These are phyloP conservation scores for Heliornis fulica DNA, from an alignment of 2,113 vertebrate species.

Conservation along the genomic window DNA sequence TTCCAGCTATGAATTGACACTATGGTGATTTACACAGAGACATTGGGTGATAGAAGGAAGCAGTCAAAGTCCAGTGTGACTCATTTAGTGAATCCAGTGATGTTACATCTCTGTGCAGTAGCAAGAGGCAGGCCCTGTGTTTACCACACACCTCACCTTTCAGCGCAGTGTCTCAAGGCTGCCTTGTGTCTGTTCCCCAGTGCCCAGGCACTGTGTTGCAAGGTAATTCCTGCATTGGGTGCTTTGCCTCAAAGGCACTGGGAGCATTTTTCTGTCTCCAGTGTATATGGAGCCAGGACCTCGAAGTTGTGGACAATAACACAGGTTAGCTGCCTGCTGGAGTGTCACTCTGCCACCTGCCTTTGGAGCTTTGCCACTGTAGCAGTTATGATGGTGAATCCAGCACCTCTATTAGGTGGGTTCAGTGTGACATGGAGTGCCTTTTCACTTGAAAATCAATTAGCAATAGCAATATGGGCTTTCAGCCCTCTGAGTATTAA, in stretches of 20 bases:
- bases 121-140: background rate
- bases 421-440: background rate
- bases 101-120: background rate
- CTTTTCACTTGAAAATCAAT: background rate
- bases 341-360: background rate
- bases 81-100: background rate
- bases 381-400: background rate
- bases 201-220: background rate
- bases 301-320: background rate
- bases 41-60: background rate
- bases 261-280: background rate
- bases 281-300: background rate
- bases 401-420: background rate
- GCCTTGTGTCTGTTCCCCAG: background rate
- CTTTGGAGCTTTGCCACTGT: background rate
- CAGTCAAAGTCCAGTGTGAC: background rate
- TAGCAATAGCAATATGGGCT: background rate
- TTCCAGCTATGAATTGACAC: background rate
- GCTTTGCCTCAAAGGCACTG: background rate
- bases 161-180: background rate
- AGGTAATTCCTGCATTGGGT: background rate
- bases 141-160: background rate
- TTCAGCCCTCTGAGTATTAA: background rate
- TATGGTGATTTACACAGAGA: background rate
- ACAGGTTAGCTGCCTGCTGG: background rate